Percentiles rank a stretch among this genome's conserved stretches.
Conservation (phyloP, 2,888 invertebrate genomes). For the Litoditis marina region DNA sequence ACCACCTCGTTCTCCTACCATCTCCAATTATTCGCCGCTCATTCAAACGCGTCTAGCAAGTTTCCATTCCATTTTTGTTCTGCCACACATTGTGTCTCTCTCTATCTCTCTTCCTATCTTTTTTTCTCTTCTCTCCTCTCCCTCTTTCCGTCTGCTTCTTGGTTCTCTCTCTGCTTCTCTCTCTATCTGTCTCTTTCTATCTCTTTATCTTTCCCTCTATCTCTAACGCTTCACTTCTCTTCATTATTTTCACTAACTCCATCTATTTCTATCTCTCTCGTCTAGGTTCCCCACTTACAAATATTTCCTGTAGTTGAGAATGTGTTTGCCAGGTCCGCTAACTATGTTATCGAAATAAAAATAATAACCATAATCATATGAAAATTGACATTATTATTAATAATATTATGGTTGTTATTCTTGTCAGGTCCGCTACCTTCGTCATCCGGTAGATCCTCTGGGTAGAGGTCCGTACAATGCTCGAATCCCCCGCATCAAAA, state of each 20-base stretch:
- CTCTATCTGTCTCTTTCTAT: neutral
- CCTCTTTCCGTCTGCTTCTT: neutral
- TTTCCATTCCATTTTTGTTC: constrained; percentile 2
- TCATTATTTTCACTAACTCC: neutral
- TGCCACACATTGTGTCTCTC: neutral
- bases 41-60: too few relatives aligned
- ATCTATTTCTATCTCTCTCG: too few relatives aligned
- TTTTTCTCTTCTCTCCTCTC: neutral
- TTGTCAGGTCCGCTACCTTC: constrained; percentile 12
- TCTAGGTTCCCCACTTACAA: too few relatives aligned
- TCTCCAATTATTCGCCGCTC: too few relatives aligned
- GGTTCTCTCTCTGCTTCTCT: neutral
- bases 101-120: neutral
- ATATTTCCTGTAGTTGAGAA: too few relatives aligned
- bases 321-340: too few relatives aligned
- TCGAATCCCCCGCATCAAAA: too few relatives aligned
- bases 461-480: too few relatives aligned
- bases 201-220: neutral
- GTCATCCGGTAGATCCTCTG: constrained; percentile 10
- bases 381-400: too few relatives aligned
- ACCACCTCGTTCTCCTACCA: too few relatives aligned
- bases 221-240: neutral
- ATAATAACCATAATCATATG: neutral
- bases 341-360: neutral
- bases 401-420: too few relatives aligned